These are phyloP conservation scores for Phataginus tetradactyla DNA, from an alignment of 2,797 vertebrate genomes.

Conservation along the genomic window DNA sequence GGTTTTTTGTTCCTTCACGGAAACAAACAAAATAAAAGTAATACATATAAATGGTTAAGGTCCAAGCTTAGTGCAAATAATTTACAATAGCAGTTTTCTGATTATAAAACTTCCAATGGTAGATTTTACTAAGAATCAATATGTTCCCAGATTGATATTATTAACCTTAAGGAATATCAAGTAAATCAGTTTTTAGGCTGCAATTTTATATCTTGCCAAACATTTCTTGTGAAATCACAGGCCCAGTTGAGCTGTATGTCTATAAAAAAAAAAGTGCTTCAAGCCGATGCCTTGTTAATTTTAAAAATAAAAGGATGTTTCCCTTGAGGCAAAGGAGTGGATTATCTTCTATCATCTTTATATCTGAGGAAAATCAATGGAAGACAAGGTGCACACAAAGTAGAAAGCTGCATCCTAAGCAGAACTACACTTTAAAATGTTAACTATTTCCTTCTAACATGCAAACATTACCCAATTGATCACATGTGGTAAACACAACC, in stretches of 20 bases:
- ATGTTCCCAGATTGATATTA: constrained; percentile 44
- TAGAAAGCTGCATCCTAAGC: background rate
- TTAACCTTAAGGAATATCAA: constrained; percentile 62
- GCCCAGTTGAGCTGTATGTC: background rate
- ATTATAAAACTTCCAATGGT: constrained; percentile 30
- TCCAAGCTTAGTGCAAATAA: background rate
- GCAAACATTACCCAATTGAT: background rate
- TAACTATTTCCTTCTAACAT: background rate
- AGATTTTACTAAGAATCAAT: constrained; percentile 60
- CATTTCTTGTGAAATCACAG: constrained; percentile 61
- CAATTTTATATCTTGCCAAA: constrained; percentile 56
- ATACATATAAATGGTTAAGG: constrained; percentile 30
- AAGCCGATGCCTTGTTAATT: constrained; percentile 66
- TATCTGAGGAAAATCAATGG: constrained; percentile 52
- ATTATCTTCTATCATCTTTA: constrained; percentile 69
- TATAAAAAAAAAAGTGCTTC: constrained; percentile 5
- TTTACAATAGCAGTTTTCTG: constrained; percentile 56
- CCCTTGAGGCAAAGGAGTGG: constrained; percentile 41
- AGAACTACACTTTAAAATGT: constrained; percentile 29
- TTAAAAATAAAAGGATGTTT: constrained; percentile 66
- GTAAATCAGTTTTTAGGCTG: constrained; percentile 52
- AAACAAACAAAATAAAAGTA: constrained; percentile 45
- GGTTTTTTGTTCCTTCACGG: background rate
- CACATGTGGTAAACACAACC: background rate
- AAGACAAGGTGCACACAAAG: background rate